A percentile compares a stretch with the other conserved stretches of the same genome.
These are phyloP conservation scores for Alca torda DNA, from an alignment of 2,797 vertebrate genomes.

Conservation along the genomic window DNA sequence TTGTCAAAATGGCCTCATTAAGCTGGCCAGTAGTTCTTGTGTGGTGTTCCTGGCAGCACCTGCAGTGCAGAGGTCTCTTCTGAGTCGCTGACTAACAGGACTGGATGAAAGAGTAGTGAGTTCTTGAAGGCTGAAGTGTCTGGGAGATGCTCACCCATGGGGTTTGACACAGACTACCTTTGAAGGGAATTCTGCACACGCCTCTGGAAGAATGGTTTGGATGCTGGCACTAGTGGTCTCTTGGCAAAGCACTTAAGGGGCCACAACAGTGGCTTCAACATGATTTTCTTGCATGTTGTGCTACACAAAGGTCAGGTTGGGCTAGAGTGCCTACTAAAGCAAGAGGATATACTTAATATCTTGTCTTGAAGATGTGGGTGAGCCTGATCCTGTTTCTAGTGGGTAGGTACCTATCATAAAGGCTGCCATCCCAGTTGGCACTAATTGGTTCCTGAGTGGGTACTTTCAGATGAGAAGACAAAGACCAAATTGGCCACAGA, in stretches of 20 bases:
- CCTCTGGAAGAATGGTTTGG: not conserved
- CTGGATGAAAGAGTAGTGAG: not conserved
- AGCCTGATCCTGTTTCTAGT: not conserved
- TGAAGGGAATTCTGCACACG: not conserved
- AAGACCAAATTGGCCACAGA: not conserved
- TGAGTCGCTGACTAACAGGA: not conserved
- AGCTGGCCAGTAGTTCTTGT: not conserved
- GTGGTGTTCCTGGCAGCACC: not conserved
- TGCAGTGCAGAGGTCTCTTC: not conserved
- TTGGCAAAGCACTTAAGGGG: not conserved
- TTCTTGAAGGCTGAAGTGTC: not conserved
- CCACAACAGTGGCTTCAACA: not conserved
- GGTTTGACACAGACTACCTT: not conserved
- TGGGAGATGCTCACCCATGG: not conserved
- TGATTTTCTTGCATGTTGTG: not conserved
- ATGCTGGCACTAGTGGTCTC: not conserved
- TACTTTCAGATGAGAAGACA: not conserved
- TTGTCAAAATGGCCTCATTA: not conserved
- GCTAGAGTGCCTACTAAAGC: not conserved
- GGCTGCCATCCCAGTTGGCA: not conserved
- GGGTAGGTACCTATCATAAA: not conserved
- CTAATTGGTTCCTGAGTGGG: not conserved
- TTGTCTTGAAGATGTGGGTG: not conserved
- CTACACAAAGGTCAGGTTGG: not conserved
- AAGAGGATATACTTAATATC: not conserved